A percentile compares a stretch with the other conserved stretches of the same genome.
phyloP scores from a whole-genome alignment of 2,888 invertebrate genomes.

The Archaeoteleia sp. region DNA sequence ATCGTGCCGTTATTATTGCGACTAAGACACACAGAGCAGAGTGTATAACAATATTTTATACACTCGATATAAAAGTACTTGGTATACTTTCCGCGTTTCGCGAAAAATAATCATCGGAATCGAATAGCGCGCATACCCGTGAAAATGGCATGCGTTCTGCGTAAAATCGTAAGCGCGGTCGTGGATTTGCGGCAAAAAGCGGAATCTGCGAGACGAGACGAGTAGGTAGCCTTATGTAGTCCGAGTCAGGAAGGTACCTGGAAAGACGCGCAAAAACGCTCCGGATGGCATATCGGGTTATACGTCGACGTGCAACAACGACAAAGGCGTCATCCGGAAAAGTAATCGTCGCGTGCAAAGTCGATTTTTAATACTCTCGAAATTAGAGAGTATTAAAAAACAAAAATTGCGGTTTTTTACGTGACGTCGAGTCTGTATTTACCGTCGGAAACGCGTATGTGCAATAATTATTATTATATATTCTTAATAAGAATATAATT shows the following conservation, averaged over 20 bases:
- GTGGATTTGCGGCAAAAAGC: conserved; percentile 64
- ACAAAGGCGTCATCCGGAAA: conserved; percentile 27
- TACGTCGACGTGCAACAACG: conserved; percentile 31
- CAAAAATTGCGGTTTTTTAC: conserved; percentile 14
- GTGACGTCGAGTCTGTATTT: conserved; percentile 15
- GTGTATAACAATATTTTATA: too few relatives aligned
- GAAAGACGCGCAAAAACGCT: conserved; percentile 66
- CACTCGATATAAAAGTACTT: too few relatives aligned
- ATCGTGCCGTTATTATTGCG: too few relatives aligned
- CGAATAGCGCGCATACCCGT: not conserved
- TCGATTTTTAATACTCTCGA: too few relatives aligned
- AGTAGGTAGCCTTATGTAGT: conserved; percentile 69
- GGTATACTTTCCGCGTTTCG: too few relatives aligned
- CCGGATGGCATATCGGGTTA: too few relatives aligned
- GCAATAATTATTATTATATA: too few relatives aligned
- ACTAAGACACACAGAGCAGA: too few relatives aligned
- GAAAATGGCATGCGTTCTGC: conserved; percentile 46
- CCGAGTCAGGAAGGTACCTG: conserved; percentile 67
- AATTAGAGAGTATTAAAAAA: conserved; percentile 31
- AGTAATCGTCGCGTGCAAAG: conserved; percentile 39
- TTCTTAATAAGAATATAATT: too few relatives aligned
- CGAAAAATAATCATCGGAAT: too few relatives aligned
- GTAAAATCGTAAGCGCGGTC: conserved; percentile 41
- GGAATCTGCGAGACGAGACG: conserved; percentile 61
- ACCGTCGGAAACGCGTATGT: not conserved